phyloP scores from a whole-genome alignment of 1,140 invertebrate species.

The Lordiphosa collinella region DNA sequence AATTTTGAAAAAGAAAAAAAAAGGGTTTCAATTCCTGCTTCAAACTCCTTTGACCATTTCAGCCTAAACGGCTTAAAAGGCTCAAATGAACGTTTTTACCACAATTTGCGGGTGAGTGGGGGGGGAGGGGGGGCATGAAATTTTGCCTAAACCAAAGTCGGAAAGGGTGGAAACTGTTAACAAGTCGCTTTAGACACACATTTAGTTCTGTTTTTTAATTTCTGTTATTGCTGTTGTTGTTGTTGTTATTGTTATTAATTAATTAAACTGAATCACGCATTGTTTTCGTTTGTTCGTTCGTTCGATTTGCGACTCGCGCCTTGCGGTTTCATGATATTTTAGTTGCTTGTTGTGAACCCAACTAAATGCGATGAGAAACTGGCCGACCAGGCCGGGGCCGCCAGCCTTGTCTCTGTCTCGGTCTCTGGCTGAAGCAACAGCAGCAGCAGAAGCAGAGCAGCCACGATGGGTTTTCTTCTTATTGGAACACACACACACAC shows the following conservation, averaged over 20 bases:
- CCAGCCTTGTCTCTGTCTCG: conserved; percentile 12
- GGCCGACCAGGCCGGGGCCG: conserved; percentile 48
- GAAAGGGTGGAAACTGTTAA: too few species aligned
- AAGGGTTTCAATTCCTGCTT: conserved; percentile 19
- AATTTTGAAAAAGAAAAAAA: neutral
- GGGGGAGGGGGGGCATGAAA: neutral
- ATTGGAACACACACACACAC: conserved; percentile 35
- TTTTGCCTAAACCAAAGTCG: conserved; percentile 1
- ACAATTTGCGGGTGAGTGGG: neutral
- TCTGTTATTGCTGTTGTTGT: conserved; percentile 1
- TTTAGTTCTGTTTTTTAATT: conserved; percentile 14
- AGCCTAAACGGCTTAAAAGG: conserved; percentile 57
- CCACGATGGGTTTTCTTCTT: conserved; percentile 50
- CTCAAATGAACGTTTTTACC: conserved; percentile 45
- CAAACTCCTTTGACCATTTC: conserved; percentile 1
- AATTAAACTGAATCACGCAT: conserved; percentile 32
- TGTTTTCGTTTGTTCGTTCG: conserved; percentile 18
- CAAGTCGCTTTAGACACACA: conserved; percentile 10
- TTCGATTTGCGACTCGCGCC: conserved; percentile 44
- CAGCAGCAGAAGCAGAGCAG: conserved; percentile 51
- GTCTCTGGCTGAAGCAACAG: conserved; percentile 1
- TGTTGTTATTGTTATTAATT: conserved; percentile 31
- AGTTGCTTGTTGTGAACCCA: conserved; percentile 73
- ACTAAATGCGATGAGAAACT: conserved; percentile 79
- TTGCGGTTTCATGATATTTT: conserved; percentile 53